Evolutionary conservation across 2,888 invertebrate genomes (phyloP), one percentile per base, ranked within the genome.

Genomic region (Catocala sponsa): DNA sequence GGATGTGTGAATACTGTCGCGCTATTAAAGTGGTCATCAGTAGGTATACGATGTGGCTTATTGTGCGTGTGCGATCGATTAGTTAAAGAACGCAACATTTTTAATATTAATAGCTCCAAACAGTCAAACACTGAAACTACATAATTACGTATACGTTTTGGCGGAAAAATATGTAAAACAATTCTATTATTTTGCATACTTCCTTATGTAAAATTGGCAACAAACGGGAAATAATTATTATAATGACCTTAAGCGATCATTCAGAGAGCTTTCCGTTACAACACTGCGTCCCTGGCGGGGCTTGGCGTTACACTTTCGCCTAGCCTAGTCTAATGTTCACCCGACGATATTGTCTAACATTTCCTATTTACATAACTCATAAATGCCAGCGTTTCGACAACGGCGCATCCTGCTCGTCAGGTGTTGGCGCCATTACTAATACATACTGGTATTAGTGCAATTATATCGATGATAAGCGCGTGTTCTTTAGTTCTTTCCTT

Each of bases 181-280:
- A 68, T 67, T 54, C 55, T 35, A 51, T 15, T 41, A 6, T 2
- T 52, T 4, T 59, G 57, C 44, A n/a, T 25, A 67, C 56, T 70
- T 72, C 72, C 72, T 70, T 55, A 59, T 64, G 13, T 33, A 53
- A 33, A 66, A 66, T 61, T 59, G 69, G 60, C 13, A 68, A 59
- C 38, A 44, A 58, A 13, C 43, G 68, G 65, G 59, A 66, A 68
- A 69, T 35, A 51, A 59, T 43, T 59, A 65, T 42, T 33, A 44
- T 59, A 33, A 38, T 63, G 76, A 63, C 72, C 76, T 68, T 63
- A 53, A 25, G 55, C 12, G 46, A 38, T 58, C 52, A 52, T 51
- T 48, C 57, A 48, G 47, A 53, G 59, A 58, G 55, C 49, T 65
- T 44, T 57, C 42, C 7, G 55, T 33, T 54, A 6, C 53, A 51